A percentile compares a stretch with the other conserved stretches of the same genome.
These are phyloP conservation scores for Cynopterus brachyotis DNA, from an alignment of 2,113 vertebrate species.

Conservation along the genomic window DNA sequence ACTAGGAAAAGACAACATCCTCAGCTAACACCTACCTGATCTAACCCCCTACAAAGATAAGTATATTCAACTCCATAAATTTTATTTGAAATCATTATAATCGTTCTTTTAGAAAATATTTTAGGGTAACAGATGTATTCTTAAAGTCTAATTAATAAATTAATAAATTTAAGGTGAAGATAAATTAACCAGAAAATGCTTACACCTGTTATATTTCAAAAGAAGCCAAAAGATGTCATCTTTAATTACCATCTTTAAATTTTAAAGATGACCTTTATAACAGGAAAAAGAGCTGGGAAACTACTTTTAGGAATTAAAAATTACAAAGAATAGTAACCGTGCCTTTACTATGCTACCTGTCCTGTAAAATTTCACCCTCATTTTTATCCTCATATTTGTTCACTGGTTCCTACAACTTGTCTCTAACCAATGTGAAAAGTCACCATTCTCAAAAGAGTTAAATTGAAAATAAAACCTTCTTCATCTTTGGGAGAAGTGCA, in stretches of 20 bases:
- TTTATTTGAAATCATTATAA: conserved; percentile 37
- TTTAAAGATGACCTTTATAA: conserved; percentile 41
- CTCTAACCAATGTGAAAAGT: conserved; percentile 1
- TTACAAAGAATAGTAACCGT: neutral
- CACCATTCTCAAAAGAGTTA: conserved; percentile 52
- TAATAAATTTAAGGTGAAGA: conserved; percentile 17
- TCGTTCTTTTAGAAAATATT: conserved; percentile 42
- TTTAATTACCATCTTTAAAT: neutral
- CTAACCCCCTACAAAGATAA: neutral
- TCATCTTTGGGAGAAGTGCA: conserved; percentile 97
- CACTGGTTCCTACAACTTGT: conserved; percentile 17
- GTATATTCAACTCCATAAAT: neutral
- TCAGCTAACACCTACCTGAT: neutral
- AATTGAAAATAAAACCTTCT: conserved; percentile 89
- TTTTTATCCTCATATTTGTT: neutral
- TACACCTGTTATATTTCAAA: conserved; percentile 15
- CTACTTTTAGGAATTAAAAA: conserved; percentile 21
- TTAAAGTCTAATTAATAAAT: conserved; percentile 16
- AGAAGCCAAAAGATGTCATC: neutral
- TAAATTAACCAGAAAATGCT: conserved; percentile 5
- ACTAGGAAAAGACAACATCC: neutral
- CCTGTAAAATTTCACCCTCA: neutral
- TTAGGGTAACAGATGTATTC: neutral
- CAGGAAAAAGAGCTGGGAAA: neutral
- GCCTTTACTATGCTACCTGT: neutral